A percentile compares a stretch with the other conserved stretches of the same genome.
These are phyloP conservation scores for Clarias laeviceps DNA, from an alignment of 2,797 vertebrate genomes.

Conservation along the genomic window DNA sequence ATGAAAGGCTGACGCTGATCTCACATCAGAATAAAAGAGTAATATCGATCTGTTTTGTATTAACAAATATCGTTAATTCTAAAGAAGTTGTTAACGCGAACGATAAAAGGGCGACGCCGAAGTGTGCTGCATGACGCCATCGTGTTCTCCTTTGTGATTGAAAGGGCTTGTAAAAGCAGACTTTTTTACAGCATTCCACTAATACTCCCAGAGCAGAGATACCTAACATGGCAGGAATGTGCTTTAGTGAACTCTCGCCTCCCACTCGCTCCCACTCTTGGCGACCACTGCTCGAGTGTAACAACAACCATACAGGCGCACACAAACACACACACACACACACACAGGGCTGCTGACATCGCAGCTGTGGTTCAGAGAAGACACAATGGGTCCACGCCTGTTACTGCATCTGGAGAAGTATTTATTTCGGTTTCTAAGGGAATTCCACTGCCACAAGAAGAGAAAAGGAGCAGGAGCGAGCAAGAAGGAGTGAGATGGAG, in stretches of 20 bases:
- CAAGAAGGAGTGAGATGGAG: conserved; percentile 5
- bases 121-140: conserved; percentile 32
- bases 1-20: not conserved
- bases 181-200: conserved; percentile 54
- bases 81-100: conserved; percentile 23
- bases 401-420: conserved; percentile 71
- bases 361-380: conserved; percentile 56
- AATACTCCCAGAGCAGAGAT: conserved; percentile 61
- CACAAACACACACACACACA: conserved; percentile 47
- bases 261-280: conserved; percentile 65
- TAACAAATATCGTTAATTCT: conserved; percentile 16
- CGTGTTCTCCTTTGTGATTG: conserved; percentile 36
- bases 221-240: conserved; percentile 69
- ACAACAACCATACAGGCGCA: conserved; percentile 51
- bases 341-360: conserved; percentile 44
- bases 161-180: conserved; percentile 49
- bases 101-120: conserved; percentile 25
- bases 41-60: not conserved
- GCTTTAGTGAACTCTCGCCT: conserved; percentile 65
- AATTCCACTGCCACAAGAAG: conserved; percentile 59
- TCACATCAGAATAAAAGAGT: not conserved
- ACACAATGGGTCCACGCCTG: conserved; percentile 53
- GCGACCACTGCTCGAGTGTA: conserved; percentile 59
- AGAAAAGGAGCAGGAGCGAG: conserved; percentile 41
- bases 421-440: conserved; percentile 61